phyloP scores from a whole-genome alignment of 2,888 invertebrate genomes.

The Thera obeliscata region DNA sequence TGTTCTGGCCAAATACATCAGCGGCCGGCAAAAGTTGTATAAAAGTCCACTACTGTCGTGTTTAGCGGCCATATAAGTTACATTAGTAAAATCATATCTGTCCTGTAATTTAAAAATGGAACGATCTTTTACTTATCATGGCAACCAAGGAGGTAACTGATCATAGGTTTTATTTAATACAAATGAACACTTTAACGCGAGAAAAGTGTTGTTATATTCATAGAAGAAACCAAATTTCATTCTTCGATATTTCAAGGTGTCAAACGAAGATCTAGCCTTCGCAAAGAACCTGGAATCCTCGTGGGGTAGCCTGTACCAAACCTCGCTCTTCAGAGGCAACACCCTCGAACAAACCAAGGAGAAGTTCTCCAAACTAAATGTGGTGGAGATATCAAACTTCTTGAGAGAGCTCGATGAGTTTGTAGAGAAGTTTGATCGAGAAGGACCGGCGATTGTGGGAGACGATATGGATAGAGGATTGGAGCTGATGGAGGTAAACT shows the following conservation, averaged over 20 bases:
- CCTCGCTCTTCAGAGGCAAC: constrained; percentile 87
- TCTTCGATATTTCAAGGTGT: constrained; percentile 57
- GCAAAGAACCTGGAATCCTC: constrained; percentile 86
- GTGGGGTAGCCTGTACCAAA: constrained; percentile 88
- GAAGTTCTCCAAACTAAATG: constrained; percentile 92
- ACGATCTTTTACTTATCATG: too few relatives aligned
- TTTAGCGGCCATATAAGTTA: too few relatives aligned
- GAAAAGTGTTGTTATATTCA: background rate
- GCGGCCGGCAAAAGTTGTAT: too few relatives aligned
- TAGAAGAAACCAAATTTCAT: background rate
- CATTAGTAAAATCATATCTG: too few relatives aligned
- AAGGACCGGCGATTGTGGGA: constrained; percentile 93
- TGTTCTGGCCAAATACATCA: too few relatives aligned
- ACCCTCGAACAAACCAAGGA: constrained; percentile 92
- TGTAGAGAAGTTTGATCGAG: constrained; percentile 88
- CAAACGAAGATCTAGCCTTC: constrained; percentile 82
- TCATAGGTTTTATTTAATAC: too few relatives aligned
- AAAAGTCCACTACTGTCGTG: too few relatives aligned
- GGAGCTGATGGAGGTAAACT: constrained; percentile 86
- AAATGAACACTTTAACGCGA: too few relatives aligned
- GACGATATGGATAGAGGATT: constrained; percentile 90
- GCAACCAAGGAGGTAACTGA: too few relatives aligned
- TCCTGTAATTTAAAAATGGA: too few relatives aligned
- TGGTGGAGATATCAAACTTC: constrained; percentile 89
- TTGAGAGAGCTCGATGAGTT: constrained; percentile 86